phyloP scores from a whole-genome alignment of 2,113 vertebrate species.

The Hippocampus zosterae region DNA sequence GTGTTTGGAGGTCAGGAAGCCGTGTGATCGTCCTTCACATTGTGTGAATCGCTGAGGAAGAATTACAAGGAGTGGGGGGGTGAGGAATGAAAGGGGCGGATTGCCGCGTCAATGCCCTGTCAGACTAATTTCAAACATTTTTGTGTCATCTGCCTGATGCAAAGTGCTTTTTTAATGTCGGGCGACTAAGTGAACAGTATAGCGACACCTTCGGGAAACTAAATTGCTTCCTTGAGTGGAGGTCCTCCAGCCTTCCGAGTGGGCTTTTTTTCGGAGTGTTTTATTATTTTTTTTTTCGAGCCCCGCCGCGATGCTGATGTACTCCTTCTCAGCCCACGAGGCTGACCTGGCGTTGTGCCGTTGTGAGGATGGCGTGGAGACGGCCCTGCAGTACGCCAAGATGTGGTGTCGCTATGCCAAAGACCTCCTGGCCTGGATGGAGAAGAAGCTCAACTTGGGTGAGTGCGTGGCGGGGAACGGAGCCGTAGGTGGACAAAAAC shows the following conservation, averaged over 20 bases:
- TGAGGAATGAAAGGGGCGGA: conserved; percentile 9
- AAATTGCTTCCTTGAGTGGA: not conserved
- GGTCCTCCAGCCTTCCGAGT: not conserved
- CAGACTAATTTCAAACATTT: conserved; percentile 4
- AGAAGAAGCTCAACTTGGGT: conserved; percentile 85
- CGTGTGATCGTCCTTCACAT: not conserved
- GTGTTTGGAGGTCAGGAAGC: too few relatives aligned
- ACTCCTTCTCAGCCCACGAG: conserved; percentile 77
- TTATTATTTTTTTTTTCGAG: not conserved
- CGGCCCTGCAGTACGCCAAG: conserved; percentile 84
- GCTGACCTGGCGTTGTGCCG: conserved; percentile 80
- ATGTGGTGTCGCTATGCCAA: conserved; percentile 90
- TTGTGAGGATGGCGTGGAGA: conserved; percentile 82
- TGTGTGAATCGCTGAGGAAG: not conserved
- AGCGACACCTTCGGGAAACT: conserved; percentile 22
- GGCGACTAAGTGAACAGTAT: not conserved
- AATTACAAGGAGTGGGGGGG: not conserved
- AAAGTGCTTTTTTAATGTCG: conserved; percentile 13
- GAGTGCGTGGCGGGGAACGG: conserved; percentile 26
- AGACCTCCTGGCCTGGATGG: conserved; percentile 86
- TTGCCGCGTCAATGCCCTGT: conserved; percentile 25
- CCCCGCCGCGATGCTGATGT: conserved; percentile 63
- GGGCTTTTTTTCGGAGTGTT: not conserved
- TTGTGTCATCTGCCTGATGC: conserved; percentile 3
- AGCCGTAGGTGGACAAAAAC: not conserved